These are phyloP conservation scores for Laspeyria flexula DNA, from an alignment of 2,888 invertebrate species.

Conservation along the genomic window DNA sequence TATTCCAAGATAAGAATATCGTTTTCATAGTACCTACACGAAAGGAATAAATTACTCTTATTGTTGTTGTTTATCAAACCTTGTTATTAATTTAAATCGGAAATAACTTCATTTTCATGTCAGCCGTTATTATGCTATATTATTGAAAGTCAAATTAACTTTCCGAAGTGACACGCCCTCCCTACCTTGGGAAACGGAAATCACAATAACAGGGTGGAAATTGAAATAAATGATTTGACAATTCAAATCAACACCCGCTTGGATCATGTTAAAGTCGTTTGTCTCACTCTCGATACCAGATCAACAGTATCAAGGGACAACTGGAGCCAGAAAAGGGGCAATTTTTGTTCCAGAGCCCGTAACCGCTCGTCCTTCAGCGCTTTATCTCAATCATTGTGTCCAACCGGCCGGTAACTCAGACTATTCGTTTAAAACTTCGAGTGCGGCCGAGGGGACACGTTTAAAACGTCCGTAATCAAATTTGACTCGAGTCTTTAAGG, in stretches of 20 bases:
- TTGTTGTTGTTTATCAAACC: constrained; percentile 1
- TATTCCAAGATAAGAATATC: too few relatives aligned
- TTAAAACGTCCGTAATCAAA: constrained; percentile 83
- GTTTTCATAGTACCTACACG: too few relatives aligned
- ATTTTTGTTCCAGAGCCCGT: constrained; percentile 9
- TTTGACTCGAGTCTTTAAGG: constrained; percentile 84
- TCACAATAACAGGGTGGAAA: constrained; percentile 51
- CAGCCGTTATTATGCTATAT: constrained; percentile 3
- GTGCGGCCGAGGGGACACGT: constrained; percentile 72
- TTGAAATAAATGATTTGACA: constrained; percentile 70
- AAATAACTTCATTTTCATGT: constrained; percentile 17
- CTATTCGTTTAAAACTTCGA: constrained; percentile 78
- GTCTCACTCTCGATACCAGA: constrained; percentile 46
- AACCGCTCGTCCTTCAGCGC: constrained; percentile 11
- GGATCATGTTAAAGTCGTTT: constrained; percentile 44
- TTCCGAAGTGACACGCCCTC: constrained; percentile 36
- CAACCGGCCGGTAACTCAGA: constrained; percentile 50
- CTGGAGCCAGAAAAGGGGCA: constrained; percentile 14
- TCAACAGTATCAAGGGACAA: constrained; percentile 29
- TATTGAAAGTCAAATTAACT: constrained; percentile 24
- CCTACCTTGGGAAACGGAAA: constrained; percentile 52
- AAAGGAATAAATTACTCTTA: background rate
- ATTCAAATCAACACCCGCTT: constrained; percentile 45
- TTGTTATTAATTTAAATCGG: constrained; percentile 7
- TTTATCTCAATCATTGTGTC: constrained; percentile 44